A percentile compares a stretch with the other conserved stretches of the same genome.
Conservation (phyloP, 1,140 invertebrate species). For the Linepithema humile region DNA sequence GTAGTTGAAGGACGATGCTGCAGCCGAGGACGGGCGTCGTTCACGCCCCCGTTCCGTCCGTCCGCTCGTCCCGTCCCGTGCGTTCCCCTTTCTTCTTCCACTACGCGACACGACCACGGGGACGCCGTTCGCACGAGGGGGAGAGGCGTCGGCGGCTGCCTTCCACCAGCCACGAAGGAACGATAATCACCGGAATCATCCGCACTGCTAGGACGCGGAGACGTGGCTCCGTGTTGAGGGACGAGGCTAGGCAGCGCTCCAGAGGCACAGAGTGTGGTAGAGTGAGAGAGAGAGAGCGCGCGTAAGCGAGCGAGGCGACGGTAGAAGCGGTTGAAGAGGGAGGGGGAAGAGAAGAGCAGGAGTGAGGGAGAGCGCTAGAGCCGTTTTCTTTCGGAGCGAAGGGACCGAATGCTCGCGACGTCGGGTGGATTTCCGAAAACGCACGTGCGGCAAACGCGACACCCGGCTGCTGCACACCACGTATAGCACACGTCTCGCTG, state of each 20-base stretch:
- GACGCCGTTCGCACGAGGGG: conserved; percentile 13
- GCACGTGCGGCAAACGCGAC: not conserved
- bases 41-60: conserved; percentile 38
- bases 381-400: conserved; percentile 8
- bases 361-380: conserved; percentile 17
- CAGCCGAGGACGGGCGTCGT: conserved; percentile 59
- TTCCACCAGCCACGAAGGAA: not conserved
- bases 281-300: not conserved
- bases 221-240: conserved; percentile 23
- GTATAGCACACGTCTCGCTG: conserved; percentile 53
- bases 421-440: not conserved
- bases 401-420: not conserved
- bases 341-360: not conserved
- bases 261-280: conserved; percentile 7
- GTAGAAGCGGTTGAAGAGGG: not conserved
- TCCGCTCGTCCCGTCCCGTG: conserved; percentile 8
- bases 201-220: conserved; percentile 14
- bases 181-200: not conserved
- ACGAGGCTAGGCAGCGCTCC: conserved; percentile 11
- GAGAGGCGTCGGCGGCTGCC: conserved; percentile 27
- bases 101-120: conserved; percentile 31
- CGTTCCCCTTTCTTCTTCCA: conserved; percentile 32
- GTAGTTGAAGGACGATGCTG: conserved; percentile 6
- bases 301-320: not conserved
- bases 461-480: not conserved